Percentiles rank a stretch among this genome's conserved stretches.
Evolutionary conservation across 2,113 vertebrate genomes (phyloP).

Genomic region (Myocastor coypus): DNA sequence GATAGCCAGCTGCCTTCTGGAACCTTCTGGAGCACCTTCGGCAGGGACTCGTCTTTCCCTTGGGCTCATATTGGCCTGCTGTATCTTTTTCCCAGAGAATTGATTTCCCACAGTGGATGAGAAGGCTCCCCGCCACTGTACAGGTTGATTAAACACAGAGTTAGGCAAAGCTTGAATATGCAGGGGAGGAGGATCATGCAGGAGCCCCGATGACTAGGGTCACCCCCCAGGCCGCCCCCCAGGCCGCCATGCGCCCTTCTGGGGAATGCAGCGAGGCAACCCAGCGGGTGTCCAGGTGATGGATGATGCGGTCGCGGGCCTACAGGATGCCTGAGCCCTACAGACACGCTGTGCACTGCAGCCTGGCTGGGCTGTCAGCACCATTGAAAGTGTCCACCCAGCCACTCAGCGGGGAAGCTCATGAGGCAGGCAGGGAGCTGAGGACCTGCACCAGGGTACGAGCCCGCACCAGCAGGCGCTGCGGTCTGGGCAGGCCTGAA

Average conservation of each 20-base stretch:
- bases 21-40: not conserved
- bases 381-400: not conserved
- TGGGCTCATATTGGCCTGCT: not conserved
- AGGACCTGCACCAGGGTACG: not conserved
- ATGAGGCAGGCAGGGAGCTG: not conserved
- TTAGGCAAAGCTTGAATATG: not conserved
- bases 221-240: not conserved
- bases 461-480: not conserved
- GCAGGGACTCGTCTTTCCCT: not conserved
- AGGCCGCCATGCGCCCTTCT: not conserved
- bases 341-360: accelerated
- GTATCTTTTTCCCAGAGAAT: not conserved
- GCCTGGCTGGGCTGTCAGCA: not conserved
- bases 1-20: not conserved
- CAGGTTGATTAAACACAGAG: not conserved
- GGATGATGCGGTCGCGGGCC: not conserved
- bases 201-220: not conserved
- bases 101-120: not conserved
- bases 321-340: not conserved
- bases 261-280: not conserved
- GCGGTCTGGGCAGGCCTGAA: no score
- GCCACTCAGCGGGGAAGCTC: not conserved
- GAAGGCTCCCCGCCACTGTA: not conserved
- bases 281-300: not conserved
- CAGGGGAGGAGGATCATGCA: not conserved